phyloP scores from a whole-genome alignment of 2,797 vertebrate genomes.

The Silurus aristotelis region DNA sequence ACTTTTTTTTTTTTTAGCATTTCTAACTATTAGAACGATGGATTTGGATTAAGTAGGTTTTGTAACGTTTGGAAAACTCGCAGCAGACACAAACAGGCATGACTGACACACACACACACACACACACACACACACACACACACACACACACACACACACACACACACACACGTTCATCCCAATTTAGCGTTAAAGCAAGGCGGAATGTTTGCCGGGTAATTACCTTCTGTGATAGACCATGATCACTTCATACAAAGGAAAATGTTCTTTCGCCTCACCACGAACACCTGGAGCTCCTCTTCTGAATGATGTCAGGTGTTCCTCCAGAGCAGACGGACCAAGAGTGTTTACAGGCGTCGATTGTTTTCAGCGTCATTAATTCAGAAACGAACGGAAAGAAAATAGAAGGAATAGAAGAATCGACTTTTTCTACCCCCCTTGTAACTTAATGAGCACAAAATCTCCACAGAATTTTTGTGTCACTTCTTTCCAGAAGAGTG shows the following conservation, averaged over 20 bases:
- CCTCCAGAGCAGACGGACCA: conserved; percentile 40
- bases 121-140: too few relatives aligned
- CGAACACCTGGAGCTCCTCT: conserved; percentile 15
- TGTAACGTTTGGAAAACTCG: neutral
- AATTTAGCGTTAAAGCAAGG: conserved; percentile 15
- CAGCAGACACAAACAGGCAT: neutral
- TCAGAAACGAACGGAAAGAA: neutral
- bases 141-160: neutral
- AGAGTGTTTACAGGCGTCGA: conserved; percentile 43
- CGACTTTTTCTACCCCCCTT: too few relatives aligned
- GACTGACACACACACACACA: neutral
- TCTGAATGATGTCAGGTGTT: conserved; percentile 21
- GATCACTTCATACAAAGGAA: conserved; percentile 35
- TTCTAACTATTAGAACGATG: neutral
- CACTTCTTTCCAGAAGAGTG: too few relatives aligned
- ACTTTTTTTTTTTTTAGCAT: neutral
- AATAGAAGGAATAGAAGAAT: neutral
- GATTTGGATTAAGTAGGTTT: neutral
- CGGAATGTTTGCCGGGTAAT: conserved; percentile 34
- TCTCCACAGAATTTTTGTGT: too few relatives aligned
- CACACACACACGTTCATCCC: conserved; percentile 6
- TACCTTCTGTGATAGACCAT: conserved; percentile 25
- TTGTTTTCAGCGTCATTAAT: neutral
- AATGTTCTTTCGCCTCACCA: conserved; percentile 17
- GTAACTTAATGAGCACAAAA: too few relatives aligned